These are phyloP conservation scores for Xenopus petersii DNA, from an alignment of 2,797 vertebrate genomes.

Conservation along the genomic window DNA sequence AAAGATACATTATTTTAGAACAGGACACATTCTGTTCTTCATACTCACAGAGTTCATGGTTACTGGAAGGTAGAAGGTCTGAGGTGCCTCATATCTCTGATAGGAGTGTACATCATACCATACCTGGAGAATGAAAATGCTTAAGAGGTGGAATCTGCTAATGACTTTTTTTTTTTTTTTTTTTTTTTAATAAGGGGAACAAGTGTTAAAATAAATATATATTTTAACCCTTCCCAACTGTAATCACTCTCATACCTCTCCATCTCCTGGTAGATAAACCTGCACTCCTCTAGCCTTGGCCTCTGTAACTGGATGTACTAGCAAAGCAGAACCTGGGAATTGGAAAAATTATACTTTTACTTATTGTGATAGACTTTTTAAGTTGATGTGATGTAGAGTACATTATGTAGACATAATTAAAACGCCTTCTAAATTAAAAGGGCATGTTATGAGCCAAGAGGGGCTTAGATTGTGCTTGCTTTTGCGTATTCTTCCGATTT, in stretches of 20 bases:
- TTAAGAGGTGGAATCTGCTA: neutral
- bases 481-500: no score
- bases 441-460: no score
- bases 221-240: neutral
- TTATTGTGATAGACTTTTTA: neutral
- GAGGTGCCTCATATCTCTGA: conserved; percentile 80
- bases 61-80: conserved; percentile 83
- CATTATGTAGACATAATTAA: no score
- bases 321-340: conserved; percentile 72
- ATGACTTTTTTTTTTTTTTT: no score
- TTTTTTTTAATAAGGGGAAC: no score
- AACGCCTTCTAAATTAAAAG: no score
- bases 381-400: neutral
- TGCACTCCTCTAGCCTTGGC: conserved; percentile 79
- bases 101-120: conserved; percentile 84
- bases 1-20: no score
- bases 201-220: no score
- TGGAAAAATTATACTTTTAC: neutral
- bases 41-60: conserved; percentile 80
- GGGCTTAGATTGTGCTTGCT: no score
- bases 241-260: conserved; percentile 66
- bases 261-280: conserved; percentile 82
- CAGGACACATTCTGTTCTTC: no score
- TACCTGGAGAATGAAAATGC: conserved; percentile 62
- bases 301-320: conserved; percentile 86